phyloP scores from a whole-genome alignment of 2,888 invertebrate species.

The Reticulitermes lucifugus region DNA sequence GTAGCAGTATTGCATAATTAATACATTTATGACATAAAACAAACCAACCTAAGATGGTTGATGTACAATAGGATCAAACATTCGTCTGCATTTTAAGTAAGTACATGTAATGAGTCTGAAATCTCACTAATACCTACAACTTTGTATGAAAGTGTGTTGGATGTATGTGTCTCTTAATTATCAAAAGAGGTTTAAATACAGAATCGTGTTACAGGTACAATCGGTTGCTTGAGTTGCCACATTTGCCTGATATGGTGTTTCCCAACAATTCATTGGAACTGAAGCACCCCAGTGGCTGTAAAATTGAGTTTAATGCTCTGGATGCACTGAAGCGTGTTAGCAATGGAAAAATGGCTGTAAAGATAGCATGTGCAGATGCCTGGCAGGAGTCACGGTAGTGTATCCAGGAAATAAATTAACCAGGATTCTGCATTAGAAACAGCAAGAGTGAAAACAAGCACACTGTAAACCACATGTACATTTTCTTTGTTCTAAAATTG shows the following conservation, averaged over 20 bases:
- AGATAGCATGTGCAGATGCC: constrained; percentile 90
- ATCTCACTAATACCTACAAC: too few relatives aligned
- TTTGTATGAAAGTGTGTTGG: too few relatives aligned
- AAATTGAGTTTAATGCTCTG: constrained; percentile 87
- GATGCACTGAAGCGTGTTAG: constrained; percentile 89
- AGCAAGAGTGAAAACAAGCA: too few relatives aligned
- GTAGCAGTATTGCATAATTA: too few relatives aligned
- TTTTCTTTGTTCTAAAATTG: too few relatives aligned
- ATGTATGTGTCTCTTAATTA: too few relatives aligned
- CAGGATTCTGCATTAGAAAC: not conserved
- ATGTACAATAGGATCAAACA: too few relatives aligned
- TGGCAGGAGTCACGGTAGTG: constrained; percentile 90
- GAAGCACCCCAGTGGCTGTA: constrained; percentile 75
- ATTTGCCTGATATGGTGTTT: constrained; percentile 99
- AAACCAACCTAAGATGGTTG: too few relatives aligned
- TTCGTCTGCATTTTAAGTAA: too few relatives aligned
- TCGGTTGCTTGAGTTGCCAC: constrained; percentile 82
- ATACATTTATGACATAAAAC: too few relatives aligned
- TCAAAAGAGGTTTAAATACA: not conserved
- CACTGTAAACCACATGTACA: too few relatives aligned
- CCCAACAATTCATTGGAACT: constrained; percentile 87
- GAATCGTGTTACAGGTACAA: constrained; percentile 71
- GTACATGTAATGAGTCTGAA: too few relatives aligned
- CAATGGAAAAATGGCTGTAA: constrained; percentile 77
- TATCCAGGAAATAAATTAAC: not conserved